These are phyloP conservation scores for Stratiolaelaps scimitus DNA, from an alignment of 1,140 invertebrate genomes.

Conservation along the genomic window DNA sequence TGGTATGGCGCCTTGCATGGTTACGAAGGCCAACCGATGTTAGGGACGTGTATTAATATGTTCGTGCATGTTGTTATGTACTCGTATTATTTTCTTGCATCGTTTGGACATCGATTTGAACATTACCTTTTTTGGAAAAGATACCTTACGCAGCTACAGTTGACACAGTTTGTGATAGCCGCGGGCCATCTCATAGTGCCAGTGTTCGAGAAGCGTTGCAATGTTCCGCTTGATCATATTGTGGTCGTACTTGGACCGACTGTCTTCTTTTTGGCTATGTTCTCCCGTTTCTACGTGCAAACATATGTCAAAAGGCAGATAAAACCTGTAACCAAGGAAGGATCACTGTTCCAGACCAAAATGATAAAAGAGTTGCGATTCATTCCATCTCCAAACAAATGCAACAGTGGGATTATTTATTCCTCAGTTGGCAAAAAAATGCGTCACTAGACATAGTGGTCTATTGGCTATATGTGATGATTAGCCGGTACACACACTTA, in stretches of 20 bases:
- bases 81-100: slow-evolving; percentile 45
- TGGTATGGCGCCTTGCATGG: slow-evolving; percentile 67
- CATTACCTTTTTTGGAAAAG: slow-evolving; percentile 48
- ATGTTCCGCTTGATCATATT: slow-evolving; percentile 1
- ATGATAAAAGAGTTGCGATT: no score
- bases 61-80: slow-evolving; percentile 58
- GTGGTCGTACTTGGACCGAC: background rate
- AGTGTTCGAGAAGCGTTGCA: slow-evolving; percentile 1
- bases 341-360: no score
- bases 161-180: slow-evolving; percentile 40
- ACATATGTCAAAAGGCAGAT: background rate
- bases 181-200: slow-evolving; percentile 38
- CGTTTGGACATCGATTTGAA: slow-evolving; percentile 43
- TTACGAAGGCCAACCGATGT: slow-evolving; percentile 19
- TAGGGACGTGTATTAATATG: slow-evolving; percentile 53
- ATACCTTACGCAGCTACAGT: slow-evolving; percentile 46
- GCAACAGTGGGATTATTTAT: no score
- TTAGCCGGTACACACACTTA: no score
- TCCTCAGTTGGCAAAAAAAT: no score
- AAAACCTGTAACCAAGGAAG: no score
- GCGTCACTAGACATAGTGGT: no score
- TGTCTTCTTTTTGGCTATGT: slow-evolving; percentile 20
- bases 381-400: no score
- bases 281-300: slow-evolving; percentile 21
- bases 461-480: no score